phyloP scores from a whole-genome alignment of 1,140 invertebrate genomes.

The Triops longicaudatus region DNA sequence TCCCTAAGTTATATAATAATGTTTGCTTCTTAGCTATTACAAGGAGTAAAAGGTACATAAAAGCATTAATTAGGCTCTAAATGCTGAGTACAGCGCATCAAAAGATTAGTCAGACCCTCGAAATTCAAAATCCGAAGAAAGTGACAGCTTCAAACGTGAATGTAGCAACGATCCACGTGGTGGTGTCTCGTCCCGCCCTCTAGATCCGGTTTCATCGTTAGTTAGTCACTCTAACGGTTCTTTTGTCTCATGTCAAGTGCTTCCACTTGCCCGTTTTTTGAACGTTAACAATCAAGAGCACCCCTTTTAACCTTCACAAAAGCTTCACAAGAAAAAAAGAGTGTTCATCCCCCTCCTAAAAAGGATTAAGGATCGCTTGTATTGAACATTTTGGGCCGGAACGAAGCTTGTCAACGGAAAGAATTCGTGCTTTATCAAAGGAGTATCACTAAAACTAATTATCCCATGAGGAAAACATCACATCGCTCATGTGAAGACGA shows the following conservation, averaged over 20 bases:
- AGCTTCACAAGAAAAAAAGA: not conserved
- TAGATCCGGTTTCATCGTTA: not conserved
- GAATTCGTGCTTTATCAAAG: conserved; percentile 3
- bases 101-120: not conserved
- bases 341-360: no score
- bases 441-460: conserved; percentile 4
- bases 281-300: not conserved
- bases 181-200: not conserved
- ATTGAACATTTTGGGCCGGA: not conserved
- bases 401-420: not conserved
- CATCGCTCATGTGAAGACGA: not conserved
- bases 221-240: not conserved
- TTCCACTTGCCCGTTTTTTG: not conserved
- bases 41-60: no score
- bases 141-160: not conserved
- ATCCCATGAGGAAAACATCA: not conserved
- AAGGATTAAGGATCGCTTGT: not conserved
- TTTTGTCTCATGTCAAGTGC: not conserved
- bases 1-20: no score
- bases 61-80: no score
- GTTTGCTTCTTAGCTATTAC: no score
- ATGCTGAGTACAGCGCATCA: no score
- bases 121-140: not conserved
- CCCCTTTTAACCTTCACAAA: not conserved
- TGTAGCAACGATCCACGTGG: no score